phyloP scores from a whole-genome alignment of 2,113 vertebrate genomes.

The Marcusenius ussheri region DNA sequence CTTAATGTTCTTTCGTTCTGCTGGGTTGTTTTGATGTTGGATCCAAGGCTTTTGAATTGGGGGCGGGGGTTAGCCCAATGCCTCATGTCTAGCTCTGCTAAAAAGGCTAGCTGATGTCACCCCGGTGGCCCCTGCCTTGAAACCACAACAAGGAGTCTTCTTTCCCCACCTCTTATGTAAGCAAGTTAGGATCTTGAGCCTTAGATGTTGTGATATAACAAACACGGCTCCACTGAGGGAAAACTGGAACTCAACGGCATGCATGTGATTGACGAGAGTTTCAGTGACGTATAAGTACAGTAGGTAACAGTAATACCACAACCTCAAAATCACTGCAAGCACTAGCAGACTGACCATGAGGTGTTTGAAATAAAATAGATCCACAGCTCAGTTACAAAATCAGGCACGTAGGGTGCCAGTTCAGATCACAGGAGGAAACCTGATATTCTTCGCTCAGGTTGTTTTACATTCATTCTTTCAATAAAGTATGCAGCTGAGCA shows the following conservation, averaged over 20 bases:
- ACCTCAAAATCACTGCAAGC: background rate
- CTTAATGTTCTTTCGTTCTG: constrained; percentile 20
- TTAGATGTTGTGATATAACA: background rate
- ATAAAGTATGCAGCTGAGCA: background rate
- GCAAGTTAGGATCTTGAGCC: background rate
- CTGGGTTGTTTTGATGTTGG: constrained; percentile 32
- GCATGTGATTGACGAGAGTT: background rate
- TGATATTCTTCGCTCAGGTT: background rate
- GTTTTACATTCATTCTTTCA: background rate
- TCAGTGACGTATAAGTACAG: background rate
- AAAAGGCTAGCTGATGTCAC: constrained; percentile 10
- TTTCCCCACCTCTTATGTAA: background rate
- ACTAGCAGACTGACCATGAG: background rate
- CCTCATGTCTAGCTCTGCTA: background rate
- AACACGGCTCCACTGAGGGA: background rate
- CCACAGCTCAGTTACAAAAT: background rate
- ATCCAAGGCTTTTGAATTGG: constrained; percentile 18
- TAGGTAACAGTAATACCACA: background rate
- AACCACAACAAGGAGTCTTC: background rate
- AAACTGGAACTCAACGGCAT: background rate
- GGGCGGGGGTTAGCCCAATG: background rate
- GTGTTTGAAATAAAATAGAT: background rate
- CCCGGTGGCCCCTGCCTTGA: background rate
- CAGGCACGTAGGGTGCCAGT: background rate
- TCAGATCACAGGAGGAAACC: background rate